Conservation (phyloP, 1,140 invertebrate genomes). For the Tetragonula clypearis region DNA sequence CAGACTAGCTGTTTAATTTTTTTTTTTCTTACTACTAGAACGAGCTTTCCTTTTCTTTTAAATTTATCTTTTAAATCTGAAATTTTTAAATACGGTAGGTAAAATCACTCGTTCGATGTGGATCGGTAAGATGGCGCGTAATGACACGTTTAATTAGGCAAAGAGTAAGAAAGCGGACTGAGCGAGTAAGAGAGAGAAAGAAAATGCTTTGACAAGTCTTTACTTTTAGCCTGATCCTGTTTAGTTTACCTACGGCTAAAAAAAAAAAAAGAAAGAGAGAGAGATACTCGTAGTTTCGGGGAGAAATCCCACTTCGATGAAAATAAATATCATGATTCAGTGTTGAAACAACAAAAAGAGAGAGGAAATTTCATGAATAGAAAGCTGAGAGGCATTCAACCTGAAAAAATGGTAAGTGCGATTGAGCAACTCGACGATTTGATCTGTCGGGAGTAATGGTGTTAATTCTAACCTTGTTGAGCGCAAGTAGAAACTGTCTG, state of each 20-base stretch:
- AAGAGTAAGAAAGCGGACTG: conserved; percentile 12
- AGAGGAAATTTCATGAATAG: conserved; percentile 15
- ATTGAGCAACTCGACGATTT: not conserved
- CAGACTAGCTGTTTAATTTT: not conserved
- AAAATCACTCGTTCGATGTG: not conserved
- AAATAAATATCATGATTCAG: conserved; percentile 17
- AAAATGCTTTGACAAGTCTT: conserved; percentile 41
- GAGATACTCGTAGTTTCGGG: not conserved
- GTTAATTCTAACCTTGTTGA: conserved; percentile 30
- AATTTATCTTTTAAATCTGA: not conserved
- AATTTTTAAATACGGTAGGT: not conserved
- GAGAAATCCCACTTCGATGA: not conserved
- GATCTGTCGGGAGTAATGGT: conserved; percentile 3
- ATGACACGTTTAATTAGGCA: conserved; percentile 40
- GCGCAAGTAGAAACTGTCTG: not conserved
- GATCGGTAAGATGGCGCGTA: conserved; percentile 24
- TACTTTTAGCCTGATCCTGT: not conserved
- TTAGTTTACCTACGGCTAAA: conserved; percentile 7
- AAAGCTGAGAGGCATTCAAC: not conserved
- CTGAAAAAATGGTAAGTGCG: conserved; percentile 37
- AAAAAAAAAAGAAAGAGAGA: not conserved
- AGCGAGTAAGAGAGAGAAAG: conserved; percentile 13
- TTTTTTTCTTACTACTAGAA: not conserved
- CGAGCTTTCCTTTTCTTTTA: not conserved
- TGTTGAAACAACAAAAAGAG: not conserved